Percentiles rank a stretch among this genome's conserved stretches.
These are phyloP conservation scores for Corythornis vintsioides DNA, from an alignment of 2,113 vertebrate species.

Conservation along the genomic window DNA sequence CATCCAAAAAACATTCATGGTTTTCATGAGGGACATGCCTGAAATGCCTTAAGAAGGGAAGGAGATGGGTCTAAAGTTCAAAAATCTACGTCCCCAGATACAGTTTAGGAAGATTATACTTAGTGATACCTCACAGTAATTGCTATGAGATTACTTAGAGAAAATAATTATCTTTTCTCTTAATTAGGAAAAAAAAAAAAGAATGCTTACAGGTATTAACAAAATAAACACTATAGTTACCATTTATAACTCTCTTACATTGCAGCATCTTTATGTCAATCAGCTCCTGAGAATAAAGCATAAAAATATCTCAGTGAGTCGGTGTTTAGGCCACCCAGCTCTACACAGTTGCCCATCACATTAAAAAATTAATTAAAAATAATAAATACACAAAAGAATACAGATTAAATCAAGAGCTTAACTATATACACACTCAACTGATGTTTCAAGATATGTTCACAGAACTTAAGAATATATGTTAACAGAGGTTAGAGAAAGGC, in stretches of 20 bases:
- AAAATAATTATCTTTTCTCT: neutral
- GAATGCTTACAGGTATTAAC: neutral
- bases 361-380: neutral
- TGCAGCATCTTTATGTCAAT: conserved; percentile 96
- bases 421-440: neutral
- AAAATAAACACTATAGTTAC: conserved; percentile 71
- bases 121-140: neutral
- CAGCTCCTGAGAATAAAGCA: conserved; percentile 83
- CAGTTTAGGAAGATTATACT: neutral
- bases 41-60: neutral
- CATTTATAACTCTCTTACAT: conserved; percentile 89
- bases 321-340: neutral
- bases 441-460: neutral
- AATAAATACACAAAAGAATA: neutral
- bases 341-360: neutral
- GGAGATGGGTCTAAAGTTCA: neutral
- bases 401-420: neutral
- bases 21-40: neutral
- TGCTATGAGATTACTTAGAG: neutral
- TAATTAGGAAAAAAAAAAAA: neutral
- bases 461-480: neutral
- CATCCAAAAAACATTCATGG: neutral
- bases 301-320: neutral
- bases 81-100: neutral
- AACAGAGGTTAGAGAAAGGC: neutral